Percentiles rank a stretch among this genome's conserved stretches.
These are phyloP conservation scores for Anhinga anhinga DNA, from an alignment of 2,113 vertebrate species.

Conservation along the genomic window DNA sequence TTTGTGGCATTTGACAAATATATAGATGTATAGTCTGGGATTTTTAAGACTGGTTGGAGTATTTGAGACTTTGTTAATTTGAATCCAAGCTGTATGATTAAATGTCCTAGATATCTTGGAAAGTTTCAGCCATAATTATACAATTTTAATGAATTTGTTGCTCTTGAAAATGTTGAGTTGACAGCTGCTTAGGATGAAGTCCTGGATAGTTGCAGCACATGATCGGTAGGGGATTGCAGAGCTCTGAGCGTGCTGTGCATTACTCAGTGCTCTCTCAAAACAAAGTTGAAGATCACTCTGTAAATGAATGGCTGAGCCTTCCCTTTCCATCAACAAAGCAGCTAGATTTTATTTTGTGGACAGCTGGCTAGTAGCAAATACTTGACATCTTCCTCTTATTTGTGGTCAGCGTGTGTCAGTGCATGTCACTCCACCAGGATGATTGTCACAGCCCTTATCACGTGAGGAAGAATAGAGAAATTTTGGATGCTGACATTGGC, in stretches of 20 bases:
- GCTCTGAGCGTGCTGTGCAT: neutral
- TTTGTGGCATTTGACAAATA: slow-evolving; percentile 43
- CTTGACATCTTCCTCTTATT: neutral
- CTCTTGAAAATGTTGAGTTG: slow-evolving; percentile 60
- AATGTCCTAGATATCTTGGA: neutral
- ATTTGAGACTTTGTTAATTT: slow-evolving; percentile 40
- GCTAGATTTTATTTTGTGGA: neutral
- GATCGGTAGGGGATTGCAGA: neutral
- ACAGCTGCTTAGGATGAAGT: slow-evolving; percentile 44
- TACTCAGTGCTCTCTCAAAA: neutral
- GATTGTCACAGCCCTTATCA: neutral
- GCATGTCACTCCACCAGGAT: neutral
- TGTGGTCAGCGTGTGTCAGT: neutral
- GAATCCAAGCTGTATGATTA: neutral
- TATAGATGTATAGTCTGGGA: neutral
- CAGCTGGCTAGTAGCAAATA: neutral
- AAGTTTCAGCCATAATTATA: slow-evolving; percentile 52
- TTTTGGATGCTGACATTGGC: neutral
- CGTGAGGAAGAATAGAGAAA: neutral
- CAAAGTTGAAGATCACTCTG: neutral
- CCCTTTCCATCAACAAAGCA: neutral
- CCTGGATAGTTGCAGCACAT: neutral
- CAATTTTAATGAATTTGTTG: slow-evolving; percentile 60
- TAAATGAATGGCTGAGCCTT: neutral
- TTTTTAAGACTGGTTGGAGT: slow-evolving; percentile 35